These are phyloP conservation scores for Amia ocellicauda DNA, from an alignment of 2,113 vertebrate genomes.

Conservation along the genomic window DNA sequence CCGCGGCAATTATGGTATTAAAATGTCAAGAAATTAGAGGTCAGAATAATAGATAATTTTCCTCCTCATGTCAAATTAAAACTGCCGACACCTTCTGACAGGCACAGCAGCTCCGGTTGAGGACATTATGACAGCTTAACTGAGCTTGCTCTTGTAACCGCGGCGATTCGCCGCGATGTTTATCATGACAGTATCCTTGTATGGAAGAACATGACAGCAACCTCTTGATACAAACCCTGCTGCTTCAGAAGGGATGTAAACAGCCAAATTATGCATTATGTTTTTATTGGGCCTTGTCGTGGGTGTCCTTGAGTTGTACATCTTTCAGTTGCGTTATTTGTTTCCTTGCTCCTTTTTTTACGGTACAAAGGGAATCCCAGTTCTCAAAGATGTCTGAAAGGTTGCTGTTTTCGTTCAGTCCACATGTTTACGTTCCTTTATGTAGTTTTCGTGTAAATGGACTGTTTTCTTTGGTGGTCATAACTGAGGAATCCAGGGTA, in stretches of 20 bases:
- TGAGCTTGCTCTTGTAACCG: conserved; percentile 78
- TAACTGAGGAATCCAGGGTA: no score
- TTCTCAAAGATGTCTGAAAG: no score
- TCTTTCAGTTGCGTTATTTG: background rate
- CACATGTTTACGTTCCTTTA: no score
- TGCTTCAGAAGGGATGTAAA: conserved; percentile 78
- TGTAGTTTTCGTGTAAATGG: no score
- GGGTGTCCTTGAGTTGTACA: conserved; percentile 26
- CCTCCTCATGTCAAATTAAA: conserved; percentile 77
- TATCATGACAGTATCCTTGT: conserved; percentile 79
- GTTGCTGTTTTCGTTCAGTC: no score
- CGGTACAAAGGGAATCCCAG: conserved; percentile 45
- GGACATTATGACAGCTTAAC: conserved; percentile 83
- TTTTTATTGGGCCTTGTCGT: conserved; percentile 56
- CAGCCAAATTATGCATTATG: conserved; percentile 78
- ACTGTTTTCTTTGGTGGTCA: no score
- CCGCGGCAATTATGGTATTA: conserved; percentile 84
- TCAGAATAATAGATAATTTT: conserved; percentile 85
- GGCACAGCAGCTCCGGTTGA: conserved; percentile 68
- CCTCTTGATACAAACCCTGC: conserved; percentile 70
- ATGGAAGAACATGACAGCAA: conserved; percentile 85
- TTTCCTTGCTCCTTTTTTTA: no score
- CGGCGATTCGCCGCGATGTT: conserved; percentile 77
- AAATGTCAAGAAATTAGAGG: conserved; percentile 92
- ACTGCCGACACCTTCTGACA: conserved; percentile 78